Evolutionary conservation across 2,888 invertebrate species (phyloP), one percentile per base, ranked within the genome.

Genomic region (Hyles lineata): DNA sequence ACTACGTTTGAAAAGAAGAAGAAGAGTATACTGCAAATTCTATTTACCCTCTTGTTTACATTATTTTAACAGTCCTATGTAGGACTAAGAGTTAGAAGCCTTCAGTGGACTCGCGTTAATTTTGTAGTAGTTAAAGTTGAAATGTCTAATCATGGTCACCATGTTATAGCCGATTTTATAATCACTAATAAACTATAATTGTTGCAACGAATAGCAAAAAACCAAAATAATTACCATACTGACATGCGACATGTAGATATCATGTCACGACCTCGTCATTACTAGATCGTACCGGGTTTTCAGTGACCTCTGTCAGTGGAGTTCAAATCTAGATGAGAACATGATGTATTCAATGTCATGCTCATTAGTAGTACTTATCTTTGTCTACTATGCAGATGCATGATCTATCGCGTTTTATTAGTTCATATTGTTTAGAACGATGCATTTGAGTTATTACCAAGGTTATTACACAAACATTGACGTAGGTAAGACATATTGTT

Each of bases 231-330:
- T 52, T 52, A n/a, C 55, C 55, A n/a, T 55, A 1, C 55, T 6
- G 6, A n/a, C n/a, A n/a, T n/a, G n/a, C 19, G n/a, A n/a, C 55
- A 55, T 8, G 55, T n/a, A n/a, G 55, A n/a, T 1, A n/a, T n/a
- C 19, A 72, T 76, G 74, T 72, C 69, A 17, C 50, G 32, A 32
- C 70, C 61, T 70, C 61, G 52, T 58, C 23, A 62, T 67, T 58
- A 19, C 5, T 55, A 29, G 29, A 55, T 21, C 25, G 32, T 21
- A 32, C 8, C 19, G 17, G 3, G 43, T 71, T 71, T 60, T 58
- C 43, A 67, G 58, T 72, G 63, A 35, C 67, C 72, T 35, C 67
- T 58, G 63, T 72, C 15, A 50, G 21, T 11, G n/a, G 70, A 32
- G 7, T 70, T 58, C 55, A 32, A 17, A 17, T 70, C 15, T 59